phyloP scores from a whole-genome alignment of 2,113 vertebrate genomes.

The Nymphicus hollandicus region DNA sequence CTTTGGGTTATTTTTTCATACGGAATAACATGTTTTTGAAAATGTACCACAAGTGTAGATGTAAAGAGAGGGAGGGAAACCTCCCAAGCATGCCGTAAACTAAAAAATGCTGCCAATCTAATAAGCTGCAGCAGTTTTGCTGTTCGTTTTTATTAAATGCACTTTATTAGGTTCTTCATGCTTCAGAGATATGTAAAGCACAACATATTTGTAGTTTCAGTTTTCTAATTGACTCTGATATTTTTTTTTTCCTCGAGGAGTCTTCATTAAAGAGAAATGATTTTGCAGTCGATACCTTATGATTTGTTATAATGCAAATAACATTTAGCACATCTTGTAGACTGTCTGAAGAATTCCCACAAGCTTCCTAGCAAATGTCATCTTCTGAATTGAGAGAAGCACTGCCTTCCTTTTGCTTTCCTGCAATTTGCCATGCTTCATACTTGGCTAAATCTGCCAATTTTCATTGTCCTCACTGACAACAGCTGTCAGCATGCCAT shows the following conservation, averaged over 20 bases:
- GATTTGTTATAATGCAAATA: conserved; percentile 46
- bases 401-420: conserved; percentile 35
- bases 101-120: not conserved
- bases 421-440: conserved; percentile 67
- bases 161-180: not conserved
- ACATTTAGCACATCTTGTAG: conserved; percentile 53
- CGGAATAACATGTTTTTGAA: not conserved
- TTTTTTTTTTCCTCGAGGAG: not conserved
- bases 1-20: not conserved
- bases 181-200: not conserved
- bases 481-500: conserved; percentile 28
- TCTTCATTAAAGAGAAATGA: conserved; percentile 53
- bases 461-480: conserved; percentile 56
- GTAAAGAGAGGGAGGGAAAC: not conserved
- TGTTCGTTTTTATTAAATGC: not conserved
- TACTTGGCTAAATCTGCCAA: conserved; percentile 54
- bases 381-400: not conserved
- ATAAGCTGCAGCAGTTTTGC: not conserved
- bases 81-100: not conserved
- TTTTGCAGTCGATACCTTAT: conserved; percentile 36
- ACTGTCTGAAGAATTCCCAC: conserved; percentile 56
- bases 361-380: conserved; percentile 61
- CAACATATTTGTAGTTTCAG: not conserved
- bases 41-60: too few species aligned
- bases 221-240: conserved; percentile 5